Evolutionary conservation across 2,113 vertebrate species (phyloP), one percentile per base, ranked within the genome.

Genomic region (Geococcyx californianus): DNA sequence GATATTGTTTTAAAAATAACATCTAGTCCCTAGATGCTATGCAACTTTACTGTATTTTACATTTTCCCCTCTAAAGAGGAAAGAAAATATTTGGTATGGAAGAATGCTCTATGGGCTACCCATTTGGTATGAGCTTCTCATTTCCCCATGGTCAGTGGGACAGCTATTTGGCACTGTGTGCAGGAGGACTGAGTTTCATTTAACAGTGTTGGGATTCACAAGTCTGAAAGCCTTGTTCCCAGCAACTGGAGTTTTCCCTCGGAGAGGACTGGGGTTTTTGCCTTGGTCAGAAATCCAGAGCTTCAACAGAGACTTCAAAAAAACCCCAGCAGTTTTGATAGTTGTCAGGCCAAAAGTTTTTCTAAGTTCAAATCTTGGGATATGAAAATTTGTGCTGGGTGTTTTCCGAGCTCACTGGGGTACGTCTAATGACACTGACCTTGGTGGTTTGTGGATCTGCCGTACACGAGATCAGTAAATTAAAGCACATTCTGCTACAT

Each of bases 311-410:
- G 40, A 33, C 10, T 16, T 56, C 23, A 33, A n/a, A 80, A n/a
- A 87, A 1, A 19, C 36, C 23, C 0, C 44, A 40, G 10, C 0
- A 3, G 16, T 56, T 42, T 66, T 52, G 26, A n/a, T 26, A 5
- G 12, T 66, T n/a, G 17, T 12, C 40, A 55, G 16, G 47, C 11
- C 38, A 59, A 2, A 60, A 33, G 17, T 9, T 5, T 13, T 63
- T 47, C 44, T 10, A 6, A 72, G 34, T 21, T 51, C 11, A 2
- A 5, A 24, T 8, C 4, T 24, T 13, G 31, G 58, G 40, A 3
- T 49, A 31, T 36, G 44, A 82, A 25, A 17, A 12, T 3, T 19
- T 26, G 51, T 34, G 17, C 49, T 36, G 20, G 25, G 31, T 36
- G 5, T 67, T 68, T 47, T 42, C 56, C 51, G 0, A 47, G 67